Base-by-base conservation (phyloP, 2,113 vertebrate genomes). In the Poecilia latipinna region DNA sequence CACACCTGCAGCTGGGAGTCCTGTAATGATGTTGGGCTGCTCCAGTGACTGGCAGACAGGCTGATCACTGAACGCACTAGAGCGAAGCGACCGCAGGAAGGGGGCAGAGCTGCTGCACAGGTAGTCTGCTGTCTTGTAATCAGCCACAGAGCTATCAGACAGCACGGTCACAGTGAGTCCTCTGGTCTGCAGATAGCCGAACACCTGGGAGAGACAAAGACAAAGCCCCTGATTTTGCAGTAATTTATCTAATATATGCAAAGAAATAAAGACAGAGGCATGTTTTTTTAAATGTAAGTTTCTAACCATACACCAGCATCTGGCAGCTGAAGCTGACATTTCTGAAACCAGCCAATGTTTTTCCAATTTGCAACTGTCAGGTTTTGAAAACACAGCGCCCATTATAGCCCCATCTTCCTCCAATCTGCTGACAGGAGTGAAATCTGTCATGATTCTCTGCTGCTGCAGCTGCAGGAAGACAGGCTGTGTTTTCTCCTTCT, bases 1-100 rank as follows among this genome's bases (percentile, higher is more conserved):
- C 44, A 67, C 68, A 98, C 98, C 97, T 94, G 97, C 96, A 39
- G 97, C 97, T 65, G 97, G 93, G 12, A 99, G 96, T 26, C 96
- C 97, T 22, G 95, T 95, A 2, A 95, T 88, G 0, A 99, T 96
- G 80, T 99, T 99, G 0, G 98, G 98, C 12, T 96, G 98, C 62
- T 98, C 97, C 74, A 99, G 93, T 31, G 95, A 84, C 0, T 91
- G 86, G 80, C 97, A 98, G 66, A 86, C 93, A 0, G 90, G 39
- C 5, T 42, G 63, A 6, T 93, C 93, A 37, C 80, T 88, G 89
- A 94, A 96, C 5, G 78, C 80, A 61, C 82, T 88, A 26, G 95
- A 97, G 87, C 96, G 97, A 19, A 99, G 91, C 17, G 95, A 96
- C 84, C 92, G 96, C 83, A 99, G 93, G 91, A 99, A 98, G 0